phyloP scores from a whole-genome alignment of 2,113 vertebrate genomes.

The Pogona vitticeps region DNA sequence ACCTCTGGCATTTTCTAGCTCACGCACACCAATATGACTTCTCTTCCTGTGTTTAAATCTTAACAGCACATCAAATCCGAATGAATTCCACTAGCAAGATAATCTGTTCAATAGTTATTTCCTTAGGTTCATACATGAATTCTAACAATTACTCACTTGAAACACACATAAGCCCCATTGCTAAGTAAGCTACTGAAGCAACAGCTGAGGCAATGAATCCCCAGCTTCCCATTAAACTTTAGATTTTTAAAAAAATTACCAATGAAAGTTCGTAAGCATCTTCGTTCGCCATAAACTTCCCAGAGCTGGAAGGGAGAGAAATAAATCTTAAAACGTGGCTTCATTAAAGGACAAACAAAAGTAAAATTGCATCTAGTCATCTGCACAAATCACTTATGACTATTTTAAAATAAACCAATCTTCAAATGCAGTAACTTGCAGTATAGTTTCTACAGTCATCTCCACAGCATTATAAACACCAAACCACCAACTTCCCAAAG shows the following conservation, averaged over 20 bases:
- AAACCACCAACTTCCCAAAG: not conserved
- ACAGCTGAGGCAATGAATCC: not conserved
- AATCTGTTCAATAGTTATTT: constrained; percentile 4
- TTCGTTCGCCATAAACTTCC: constrained; percentile 97
- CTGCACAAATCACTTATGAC: not conserved
- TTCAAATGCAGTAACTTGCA: not conserved
- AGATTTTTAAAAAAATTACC: constrained; percentile 79
- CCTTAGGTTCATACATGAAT: not conserved
- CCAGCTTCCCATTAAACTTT: not conserved
- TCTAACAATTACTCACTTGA: not conserved
- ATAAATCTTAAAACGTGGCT: constrained; percentile 17
- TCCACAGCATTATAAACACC: not conserved
- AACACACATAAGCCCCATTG: not conserved
- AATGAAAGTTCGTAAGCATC: constrained; percentile 94
- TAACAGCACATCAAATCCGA: not conserved
- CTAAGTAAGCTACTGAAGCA: not conserved
- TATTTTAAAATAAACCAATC: not conserved
- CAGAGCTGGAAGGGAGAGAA: constrained; percentile 80
- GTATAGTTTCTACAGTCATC: constrained; percentile 4
- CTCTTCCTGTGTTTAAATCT: not conserved
- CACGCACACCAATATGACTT: too few relatives aligned
- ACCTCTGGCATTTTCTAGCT: too few relatives aligned
- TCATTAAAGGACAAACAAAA: constrained; percentile 20
- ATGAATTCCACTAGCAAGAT: not conserved
- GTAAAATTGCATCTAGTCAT: not conserved